Conservation (phyloP, 2,113 vertebrate species). For the Engraulis encrasicolus region DNA sequence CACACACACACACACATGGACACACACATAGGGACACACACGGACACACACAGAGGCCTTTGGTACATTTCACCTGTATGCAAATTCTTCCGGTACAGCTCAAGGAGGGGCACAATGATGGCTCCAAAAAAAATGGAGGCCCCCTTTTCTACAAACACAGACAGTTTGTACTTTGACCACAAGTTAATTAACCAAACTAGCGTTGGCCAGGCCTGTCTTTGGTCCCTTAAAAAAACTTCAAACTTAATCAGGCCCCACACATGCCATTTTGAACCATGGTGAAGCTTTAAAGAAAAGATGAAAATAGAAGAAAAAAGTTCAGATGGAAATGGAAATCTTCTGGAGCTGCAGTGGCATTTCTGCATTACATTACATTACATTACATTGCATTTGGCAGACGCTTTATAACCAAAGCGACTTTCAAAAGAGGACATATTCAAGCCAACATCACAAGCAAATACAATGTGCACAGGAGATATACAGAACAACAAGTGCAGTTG, state of each 20-base stretch:
- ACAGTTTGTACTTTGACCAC: slow-evolving; percentile 68
- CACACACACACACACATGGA: not conserved
- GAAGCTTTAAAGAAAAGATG: not conserved
- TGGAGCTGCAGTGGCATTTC: not conserved
- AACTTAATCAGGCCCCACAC: slow-evolving; percentile 8
- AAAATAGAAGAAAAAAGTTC: no score
- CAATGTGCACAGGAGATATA: no score
- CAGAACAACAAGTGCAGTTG: no score
- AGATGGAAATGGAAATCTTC: slow-evolving; percentile 6
- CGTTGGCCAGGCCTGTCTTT: slow-evolving; percentile 32
- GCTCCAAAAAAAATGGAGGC: slow-evolving; percentile 57
- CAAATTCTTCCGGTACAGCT: slow-evolving; percentile 65
- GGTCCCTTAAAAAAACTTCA: slow-evolving; percentile 42
- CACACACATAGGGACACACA: slow-evolving; percentile 7
- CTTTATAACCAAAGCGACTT: no score
- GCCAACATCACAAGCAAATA: no score
- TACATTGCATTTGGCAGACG: no score
- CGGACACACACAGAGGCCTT: slow-evolving; percentile 27
- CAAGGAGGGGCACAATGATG: slow-evolving; percentile 61
- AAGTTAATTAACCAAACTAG: slow-evolving; percentile 59
- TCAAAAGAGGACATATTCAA: no score
- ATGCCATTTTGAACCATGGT: slow-evolving; percentile 42
- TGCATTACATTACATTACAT: no score
- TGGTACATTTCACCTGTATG: slow-evolving; percentile 75
- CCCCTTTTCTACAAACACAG: slow-evolving; percentile 63